Percentiles rank a stretch among this genome's conserved stretches.
These are phyloP conservation scores for Mixornis gularis DNA, from an alignment of 2,113 vertebrate species.

Conservation along the genomic window DNA sequence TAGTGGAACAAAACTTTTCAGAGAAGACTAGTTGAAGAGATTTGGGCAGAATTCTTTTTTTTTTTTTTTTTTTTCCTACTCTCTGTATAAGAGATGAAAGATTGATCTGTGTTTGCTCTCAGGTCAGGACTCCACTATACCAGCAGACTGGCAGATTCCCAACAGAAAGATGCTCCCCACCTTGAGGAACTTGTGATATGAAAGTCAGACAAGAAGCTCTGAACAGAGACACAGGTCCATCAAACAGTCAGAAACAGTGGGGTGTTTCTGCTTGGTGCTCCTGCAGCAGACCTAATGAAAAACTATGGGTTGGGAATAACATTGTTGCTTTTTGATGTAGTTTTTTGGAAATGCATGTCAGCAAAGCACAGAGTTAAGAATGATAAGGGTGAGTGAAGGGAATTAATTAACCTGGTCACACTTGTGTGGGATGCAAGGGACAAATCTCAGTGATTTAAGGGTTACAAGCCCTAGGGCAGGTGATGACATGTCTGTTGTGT, in stretches of 20 bases:
- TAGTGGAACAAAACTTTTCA: background rate
- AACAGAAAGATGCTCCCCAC: background rate
- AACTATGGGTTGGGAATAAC: background rate
- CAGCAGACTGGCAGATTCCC: background rate
- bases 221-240: background rate
- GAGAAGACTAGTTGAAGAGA: background rate
- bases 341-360: background rate
- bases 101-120: background rate
- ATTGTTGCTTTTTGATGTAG: background rate
- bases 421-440: rapidly evolving
- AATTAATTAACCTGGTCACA: background rate
- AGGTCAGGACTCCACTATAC: background rate
- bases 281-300: background rate
- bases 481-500: rapidly evolving
- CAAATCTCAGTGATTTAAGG: rapidly evolving
- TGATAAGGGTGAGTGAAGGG: background rate
- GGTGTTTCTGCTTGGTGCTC: rapidly evolving
- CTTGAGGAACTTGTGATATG: background rate
- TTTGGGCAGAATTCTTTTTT: background rate
- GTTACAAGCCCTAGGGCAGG: background rate
- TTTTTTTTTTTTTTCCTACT: background rate
- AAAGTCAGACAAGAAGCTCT: background rate
- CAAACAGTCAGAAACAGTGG: background rate
- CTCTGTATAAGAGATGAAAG: background rate
- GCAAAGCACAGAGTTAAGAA: background rate